phyloP scores from a whole-genome alignment of 2,113 vertebrate genomes.

The Herpetotheres cachinnans region DNA sequence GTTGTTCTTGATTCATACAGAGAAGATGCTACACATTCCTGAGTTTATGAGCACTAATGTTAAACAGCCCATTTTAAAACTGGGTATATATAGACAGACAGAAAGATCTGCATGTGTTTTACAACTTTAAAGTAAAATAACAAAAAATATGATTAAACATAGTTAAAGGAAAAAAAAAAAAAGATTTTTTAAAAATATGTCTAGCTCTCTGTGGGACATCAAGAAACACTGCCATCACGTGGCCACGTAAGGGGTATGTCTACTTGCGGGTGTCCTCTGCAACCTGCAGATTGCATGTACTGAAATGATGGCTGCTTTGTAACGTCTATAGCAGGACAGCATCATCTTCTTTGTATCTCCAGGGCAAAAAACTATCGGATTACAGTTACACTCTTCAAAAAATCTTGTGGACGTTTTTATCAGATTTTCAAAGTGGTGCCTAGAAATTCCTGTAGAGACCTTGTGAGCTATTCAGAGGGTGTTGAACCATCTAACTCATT shows the following conservation, averaged over 20 bases:
- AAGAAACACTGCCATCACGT: constrained; percentile 20
- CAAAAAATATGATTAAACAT: background rate
- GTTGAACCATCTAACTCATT: background rate
- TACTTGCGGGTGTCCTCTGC: background rate
- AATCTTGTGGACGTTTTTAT: background rate
- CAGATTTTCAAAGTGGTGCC: background rate
- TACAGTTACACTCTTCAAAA: background rate
- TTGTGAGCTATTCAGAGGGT: background rate
- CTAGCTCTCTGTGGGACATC: background rate
- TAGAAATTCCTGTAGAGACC: background rate
- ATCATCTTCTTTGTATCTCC: background rate
- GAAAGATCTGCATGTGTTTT: background rate
- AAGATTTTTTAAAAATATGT: background rate
- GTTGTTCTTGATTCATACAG: background rate
- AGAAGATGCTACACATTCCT: background rate
- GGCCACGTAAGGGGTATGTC: background rate
- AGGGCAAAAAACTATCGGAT: background rate
- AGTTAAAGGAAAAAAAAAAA: background rate
- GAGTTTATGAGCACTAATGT: background rate
- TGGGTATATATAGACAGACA: background rate
- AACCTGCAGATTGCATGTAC: background rate
- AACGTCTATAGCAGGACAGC: rapidly evolving
- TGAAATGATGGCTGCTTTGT: background rate
- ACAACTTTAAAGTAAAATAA: background rate
- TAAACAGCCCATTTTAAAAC: background rate